Evolutionary conservation across 1,140 invertebrate species (phyloP), one percentile per base, ranked within the genome.

Genomic region (Maconellicoccus hirsutus): DNA sequence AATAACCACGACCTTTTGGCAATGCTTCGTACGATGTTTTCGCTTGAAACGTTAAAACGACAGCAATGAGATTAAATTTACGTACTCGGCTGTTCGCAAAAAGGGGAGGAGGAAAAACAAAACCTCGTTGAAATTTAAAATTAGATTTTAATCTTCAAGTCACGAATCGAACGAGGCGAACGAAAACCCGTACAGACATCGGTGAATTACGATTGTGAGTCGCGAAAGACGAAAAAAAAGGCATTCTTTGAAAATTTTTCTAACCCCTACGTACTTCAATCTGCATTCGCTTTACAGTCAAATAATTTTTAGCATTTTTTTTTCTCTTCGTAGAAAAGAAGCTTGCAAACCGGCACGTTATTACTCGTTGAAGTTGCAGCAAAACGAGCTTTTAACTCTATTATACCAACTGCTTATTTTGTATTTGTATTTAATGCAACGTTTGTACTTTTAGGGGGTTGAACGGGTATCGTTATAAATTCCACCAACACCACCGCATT

Each of bases 361-460:
- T 66, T 66, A 66, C 25, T 66, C 61, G 61, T 66, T 66, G 61
- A 66, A 66, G 25, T 66, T 66, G 61, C 61, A 66, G 61, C 61
- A 66, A 66, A 66, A 66, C 61, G 61, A 66, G 61, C 61, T 66
- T 66, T 66, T 66, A 66, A 66, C 61, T 66, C 61, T 26, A 66
- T 66, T 66, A 66, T 19, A 66, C 22, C 61, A 16, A 66, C 61
- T 66, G 61, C 61, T 66, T 66, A 66, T 66, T 66, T 66, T 66
- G 61, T 66, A 26, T 66, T 66, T 66, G 61, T 66, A 66, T 66
- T 66, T 66, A 66, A 66, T 66, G 61, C 61, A 66, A 22, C 61
- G 61, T 66, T 66, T 66, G 61, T 66, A 25, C 19, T 66, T 59
- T 66, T 3, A 25, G 25, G 6, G 61, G 61, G 61, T 66, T 25